Base-by-base conservation (phyloP, 2,797 vertebrate species). In the Neostethus bicornis region DNA sequence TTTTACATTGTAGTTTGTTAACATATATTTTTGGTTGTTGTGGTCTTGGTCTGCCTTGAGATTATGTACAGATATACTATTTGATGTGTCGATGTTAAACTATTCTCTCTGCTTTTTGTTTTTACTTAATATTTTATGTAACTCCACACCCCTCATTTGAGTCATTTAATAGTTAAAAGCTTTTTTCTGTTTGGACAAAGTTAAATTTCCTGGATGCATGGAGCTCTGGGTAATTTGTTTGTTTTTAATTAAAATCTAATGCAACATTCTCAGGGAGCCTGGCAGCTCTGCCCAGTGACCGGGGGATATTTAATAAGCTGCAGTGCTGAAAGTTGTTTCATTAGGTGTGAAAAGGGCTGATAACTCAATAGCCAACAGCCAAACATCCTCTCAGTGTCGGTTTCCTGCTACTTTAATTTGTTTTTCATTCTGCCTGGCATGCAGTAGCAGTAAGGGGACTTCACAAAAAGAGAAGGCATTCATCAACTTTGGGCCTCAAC, bases 301-400 rank as follows among this genome's bases (percentile, higher is more conserved):
- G 76, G 85, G 79, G 87, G 83, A 83, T 89, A 86, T 92, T 89
- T 90, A 91, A 89, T 90, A 90, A 91, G 91, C 87, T 79, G 79
- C 86, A 76, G 83, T 86, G 87, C 86, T 90, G 85, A 92, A 90
- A 86, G 85, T 90, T 90, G 87, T 90, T 92, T 91, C 90, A 92
- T 92, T 92, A 90, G 87, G 89, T 92, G 89, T 92, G 87, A 91
- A 91, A 91, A 89, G 82, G 86, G 83, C 86, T 86, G 87, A 91
- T 92, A 91, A 92, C 90, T 92, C 90, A 91, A 90, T 87, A 91
- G 89, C 90, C 85, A 89, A 83, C 85, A 91, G 90, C 90, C 86
- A 91, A 91, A 89, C 86, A 88, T 89, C 86, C 85, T 91, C 80
- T 85, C 85, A 84, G 82, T 85, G 73, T 86, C 73, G 77, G 65